phyloP scores from a whole-genome alignment of 2,113 vertebrate genomes.

The Manacus vitellinus region DNA sequence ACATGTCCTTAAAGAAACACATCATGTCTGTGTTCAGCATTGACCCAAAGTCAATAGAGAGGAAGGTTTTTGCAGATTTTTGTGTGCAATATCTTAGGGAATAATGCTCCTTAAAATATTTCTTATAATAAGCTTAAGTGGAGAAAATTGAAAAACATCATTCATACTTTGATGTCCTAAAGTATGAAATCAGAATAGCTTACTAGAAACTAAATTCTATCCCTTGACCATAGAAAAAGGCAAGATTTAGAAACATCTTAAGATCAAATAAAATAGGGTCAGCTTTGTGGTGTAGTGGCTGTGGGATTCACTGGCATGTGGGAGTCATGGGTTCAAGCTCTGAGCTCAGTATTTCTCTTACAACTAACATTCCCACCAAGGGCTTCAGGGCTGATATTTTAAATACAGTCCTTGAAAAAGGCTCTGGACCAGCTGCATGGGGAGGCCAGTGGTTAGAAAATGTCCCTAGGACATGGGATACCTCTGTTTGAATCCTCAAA shows the following conservation, averaged over 20 bases:
- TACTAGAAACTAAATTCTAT: conserved; percentile 32
- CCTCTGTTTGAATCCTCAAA: not conserved
- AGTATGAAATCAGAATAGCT: conserved; percentile 72
- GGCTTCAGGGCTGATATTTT: not conserved
- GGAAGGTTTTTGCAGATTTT: conserved; percentile 44
- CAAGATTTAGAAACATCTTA: conserved; percentile 55
- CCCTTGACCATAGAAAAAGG: conserved; percentile 35
- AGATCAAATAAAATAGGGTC: not conserved
- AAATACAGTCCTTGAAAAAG: not conserved
- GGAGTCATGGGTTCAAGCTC: not conserved
- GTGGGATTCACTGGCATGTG: not conserved
- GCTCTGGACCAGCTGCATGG: not conserved
- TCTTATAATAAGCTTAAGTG: conserved; percentile 73
- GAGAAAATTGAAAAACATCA: conserved; percentile 67
- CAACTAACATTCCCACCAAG: not conserved
- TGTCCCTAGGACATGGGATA: not conserved
- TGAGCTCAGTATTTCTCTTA: not conserved
- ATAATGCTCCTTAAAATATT: conserved; percentile 64
- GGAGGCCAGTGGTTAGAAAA: not conserved
- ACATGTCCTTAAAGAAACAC: not conserved
- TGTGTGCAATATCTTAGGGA: conserved; percentile 56
- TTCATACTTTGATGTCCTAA: conserved; percentile 74
- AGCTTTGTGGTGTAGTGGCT: not conserved
- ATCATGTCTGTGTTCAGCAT: not conserved
- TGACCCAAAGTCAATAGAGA: conserved; percentile 12